These are phyloP conservation scores for Sebastes umbrosus DNA, from an alignment of 2,797 vertebrate genomes.

Conservation along the genomic window DNA sequence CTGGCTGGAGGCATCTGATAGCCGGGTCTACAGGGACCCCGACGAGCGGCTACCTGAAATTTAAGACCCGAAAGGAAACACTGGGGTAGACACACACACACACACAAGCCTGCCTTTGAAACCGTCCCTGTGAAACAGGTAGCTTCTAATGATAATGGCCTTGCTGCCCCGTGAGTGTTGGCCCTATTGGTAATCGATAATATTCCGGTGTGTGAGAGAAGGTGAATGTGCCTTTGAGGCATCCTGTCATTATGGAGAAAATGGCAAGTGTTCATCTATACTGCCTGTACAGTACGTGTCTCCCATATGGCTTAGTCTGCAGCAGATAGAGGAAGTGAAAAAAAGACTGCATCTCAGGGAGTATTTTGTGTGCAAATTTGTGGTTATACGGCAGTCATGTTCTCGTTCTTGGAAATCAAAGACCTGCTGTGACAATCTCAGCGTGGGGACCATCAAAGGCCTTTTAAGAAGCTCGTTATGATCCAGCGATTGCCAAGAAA, in stretches of 20 bases:
- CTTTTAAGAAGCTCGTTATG: neutral
- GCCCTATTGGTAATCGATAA: slow-evolving; percentile 22
- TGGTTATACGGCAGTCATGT: neutral
- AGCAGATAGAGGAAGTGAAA: neutral
- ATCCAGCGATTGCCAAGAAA: neutral
- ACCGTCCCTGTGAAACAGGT: neutral
- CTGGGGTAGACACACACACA: slow-evolving; percentile 19
- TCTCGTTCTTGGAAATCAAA: slow-evolving; percentile 24
- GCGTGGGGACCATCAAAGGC: slow-evolving; percentile 3
- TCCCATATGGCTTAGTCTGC: neutral
- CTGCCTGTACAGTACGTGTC: neutral
- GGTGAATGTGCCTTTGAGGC: slow-evolving; percentile 2
- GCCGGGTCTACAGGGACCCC: slow-evolving; percentile 49
- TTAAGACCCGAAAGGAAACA: slow-evolving; percentile 54
- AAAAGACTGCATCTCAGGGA: neutral
- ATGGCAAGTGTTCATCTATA: slow-evolving; percentile 26
- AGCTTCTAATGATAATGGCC: slow-evolving; percentile 12
- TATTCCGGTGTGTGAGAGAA: neutral
- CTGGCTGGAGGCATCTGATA: slow-evolving; percentile 77
- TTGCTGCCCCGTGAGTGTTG: neutral
- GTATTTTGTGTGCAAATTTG: neutral
- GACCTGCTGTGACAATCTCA: slow-evolving; percentile 1
- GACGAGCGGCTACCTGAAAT: slow-evolving; percentile 72
- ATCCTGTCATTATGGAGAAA: slow-evolving; percentile 37
- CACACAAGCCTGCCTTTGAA: neutral